Base-by-base conservation (phyloP, 2,113 vertebrate genomes). In the Lepus europaeus region DNA sequence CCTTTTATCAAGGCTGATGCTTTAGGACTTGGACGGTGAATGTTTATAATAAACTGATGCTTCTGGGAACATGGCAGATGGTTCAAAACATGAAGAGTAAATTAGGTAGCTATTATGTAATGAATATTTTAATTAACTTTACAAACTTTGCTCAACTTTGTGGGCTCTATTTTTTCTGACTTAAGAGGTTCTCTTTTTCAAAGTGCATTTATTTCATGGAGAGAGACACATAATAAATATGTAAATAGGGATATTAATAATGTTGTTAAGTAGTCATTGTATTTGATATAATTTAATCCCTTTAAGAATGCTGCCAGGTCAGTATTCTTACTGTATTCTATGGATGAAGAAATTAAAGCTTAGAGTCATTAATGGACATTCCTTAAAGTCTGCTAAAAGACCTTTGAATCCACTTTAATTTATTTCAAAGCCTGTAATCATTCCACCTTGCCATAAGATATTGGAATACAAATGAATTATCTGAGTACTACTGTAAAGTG, bases 391-490 rank as follows among this genome's bases (percentile, higher is more conserved):
- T 74, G 39, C 59, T 86, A 76, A 85, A 59, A 96, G 12, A 84
- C 29, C 78, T 85, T 87, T 90, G 72, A 89, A 90, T 10, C 27
- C 1, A 59, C 7, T 63, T 66, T 88, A 76, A 94, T 94, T 95
- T 89, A 92, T 92, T 68, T 53, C 11, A 92, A 83, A 94, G 25
- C n/a, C 49, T 79, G 13, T 81, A 51, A 74, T 92, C 25, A 39
- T 95, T 72, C 56, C 29, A 53, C 22, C 9, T 90, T 93, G 66
- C 11, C 31, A 45, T 92, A 22, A 70, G 77, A 49, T 95, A 90
- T 20, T 83, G 81, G 76, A 87, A 91, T 91, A 81, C 31, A 86
- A 92, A 92, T 88, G 72, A 92, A 83, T 96, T 66, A 95, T 81
- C 27, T 49, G 77, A 82, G 12, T 1, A 39, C 84, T 87, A 59